Percentiles rank a stretch among this genome's conserved stretches.
These are phyloP conservation scores for Loriculus beryllinus DNA, from an alignment of 2,797 vertebrate genomes.

Conservation along the genomic window DNA sequence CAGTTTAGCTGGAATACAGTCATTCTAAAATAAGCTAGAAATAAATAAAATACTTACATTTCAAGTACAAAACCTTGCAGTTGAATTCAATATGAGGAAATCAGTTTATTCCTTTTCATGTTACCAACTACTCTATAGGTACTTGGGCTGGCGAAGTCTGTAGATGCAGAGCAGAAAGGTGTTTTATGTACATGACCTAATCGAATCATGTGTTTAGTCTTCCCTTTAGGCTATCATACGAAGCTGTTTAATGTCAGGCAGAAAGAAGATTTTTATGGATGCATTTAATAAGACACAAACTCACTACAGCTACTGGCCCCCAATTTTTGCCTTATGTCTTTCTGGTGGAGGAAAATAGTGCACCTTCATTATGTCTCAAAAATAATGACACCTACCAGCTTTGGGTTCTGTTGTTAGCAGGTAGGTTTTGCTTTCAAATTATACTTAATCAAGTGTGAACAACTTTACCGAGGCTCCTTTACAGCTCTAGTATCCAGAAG, in stretches of 20 bases:
- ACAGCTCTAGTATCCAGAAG: constrained; percentile 14
- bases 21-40: constrained; percentile 68
- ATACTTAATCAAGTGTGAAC: not conserved
- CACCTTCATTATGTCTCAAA: constrained; percentile 17
- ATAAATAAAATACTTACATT: constrained; percentile 95
- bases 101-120: constrained; percentile 66
- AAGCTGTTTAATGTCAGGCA: constrained; percentile 56
- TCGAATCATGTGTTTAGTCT: not conserved
- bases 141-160: constrained; percentile 40
- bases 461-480: not conserved
- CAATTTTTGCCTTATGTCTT: not conserved
- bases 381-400: constrained; percentile 38
- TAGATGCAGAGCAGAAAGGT: constrained; percentile 31
- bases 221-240: constrained; percentile 12
- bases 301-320: not conserved
- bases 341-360: not conserved
- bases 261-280: constrained; percentile 10
- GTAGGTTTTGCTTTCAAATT: constrained; percentile 11
- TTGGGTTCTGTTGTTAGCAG: constrained; percentile 43
- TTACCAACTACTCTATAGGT: constrained; percentile 54
- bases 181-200: constrained; percentile 38
- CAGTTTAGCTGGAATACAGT: constrained; percentile 18
- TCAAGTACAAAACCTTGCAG: constrained; percentile 83
- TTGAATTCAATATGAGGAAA: constrained; percentile 77
- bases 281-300: constrained; percentile 2